A percentile compares a stretch with the other conserved stretches of the same genome.
These are phyloP conservation scores for Ectemnius continuus DNA, from an alignment of 2,888 invertebrate species.

Conservation along the genomic window DNA sequence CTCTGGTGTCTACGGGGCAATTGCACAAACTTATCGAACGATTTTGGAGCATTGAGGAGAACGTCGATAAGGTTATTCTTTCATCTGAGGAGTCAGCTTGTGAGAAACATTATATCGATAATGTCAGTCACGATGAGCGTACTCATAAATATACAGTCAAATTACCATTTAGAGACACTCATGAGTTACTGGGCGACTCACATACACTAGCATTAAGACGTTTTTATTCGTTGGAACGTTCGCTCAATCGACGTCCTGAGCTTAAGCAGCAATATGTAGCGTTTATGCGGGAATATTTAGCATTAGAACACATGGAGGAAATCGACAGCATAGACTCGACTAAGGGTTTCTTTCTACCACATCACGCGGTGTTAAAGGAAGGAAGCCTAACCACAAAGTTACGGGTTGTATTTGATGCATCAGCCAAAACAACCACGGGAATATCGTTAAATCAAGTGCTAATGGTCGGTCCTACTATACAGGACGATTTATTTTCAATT, in stretches of 20 bases:
- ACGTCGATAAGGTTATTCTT: not conserved
- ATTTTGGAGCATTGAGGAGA: not conserved
- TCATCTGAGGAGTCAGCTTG: not conserved
- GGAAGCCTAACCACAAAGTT: slow-evolving; percentile 19
- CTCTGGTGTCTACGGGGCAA: not conserved
- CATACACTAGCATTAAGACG: not conserved
- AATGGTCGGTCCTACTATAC: slow-evolving; percentile 18
- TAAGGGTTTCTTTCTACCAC: slow-evolving; percentile 17
- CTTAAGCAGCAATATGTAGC: not conserved
- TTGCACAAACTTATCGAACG: not conserved
- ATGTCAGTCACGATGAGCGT: not conserved
- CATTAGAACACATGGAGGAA: slow-evolving; percentile 13
- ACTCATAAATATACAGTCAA: not conserved
- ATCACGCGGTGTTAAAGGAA: slow-evolving; percentile 24
- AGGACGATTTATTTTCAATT: slow-evolving; percentile 7
- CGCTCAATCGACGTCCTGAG: not conserved
- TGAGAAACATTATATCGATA: not conserved
- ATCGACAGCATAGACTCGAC: not conserved
- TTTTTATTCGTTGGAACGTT: not conserved
- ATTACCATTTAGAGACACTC: not conserved
- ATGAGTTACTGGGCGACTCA: not conserved
- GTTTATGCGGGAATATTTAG: slow-evolving; percentile 12
- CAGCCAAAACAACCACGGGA: not conserved
- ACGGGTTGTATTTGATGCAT: slow-evolving; percentile 26
- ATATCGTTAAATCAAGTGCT: slow-evolving; percentile 5